A percentile compares a stretch with the other conserved stretches of the same genome.
phyloP scores from a whole-genome alignment of 2,888 invertebrate species.

The Eilema caniola region DNA sequence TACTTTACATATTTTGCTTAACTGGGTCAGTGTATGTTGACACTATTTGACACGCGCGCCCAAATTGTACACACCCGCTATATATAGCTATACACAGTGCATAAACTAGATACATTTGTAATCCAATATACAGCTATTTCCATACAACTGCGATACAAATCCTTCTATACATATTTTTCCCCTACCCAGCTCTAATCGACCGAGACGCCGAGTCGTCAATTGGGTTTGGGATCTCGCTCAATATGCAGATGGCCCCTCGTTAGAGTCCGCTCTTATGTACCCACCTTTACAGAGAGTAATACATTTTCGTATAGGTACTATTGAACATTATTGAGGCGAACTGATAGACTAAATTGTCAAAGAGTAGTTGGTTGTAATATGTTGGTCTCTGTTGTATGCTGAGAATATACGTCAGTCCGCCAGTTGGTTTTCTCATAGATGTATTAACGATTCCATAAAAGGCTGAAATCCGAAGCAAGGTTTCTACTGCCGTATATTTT shows the following conservation, averaged over 20 bases:
- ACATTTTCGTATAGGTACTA: conserved; percentile 38
- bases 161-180: conserved; percentile 21
- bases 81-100: not conserved
- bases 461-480: too few species aligned
- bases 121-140: not conserved
- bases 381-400: not conserved
- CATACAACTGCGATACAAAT: conserved; percentile 8
- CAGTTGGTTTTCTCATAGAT: too few species aligned
- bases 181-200: conserved; percentile 41
- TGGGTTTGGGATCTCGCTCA: conserved; percentile 57
- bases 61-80: not conserved
- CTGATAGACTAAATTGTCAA: not conserved
- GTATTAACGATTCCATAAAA: too few species aligned
- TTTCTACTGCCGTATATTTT: too few species aligned
- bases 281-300: conserved; percentile 48
- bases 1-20: not conserved
- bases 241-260: conserved; percentile 68
- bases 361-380: not conserved
- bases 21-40: not conserved
- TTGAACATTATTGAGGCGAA: conserved; percentile 6
- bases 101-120: not conserved
- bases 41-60: conserved; percentile 8
- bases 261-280: conserved; percentile 55
- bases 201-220: conserved; percentile 51
- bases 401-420: not conserved